phyloP scores from a whole-genome alignment of 2,888 invertebrate species.

The Mylabris sibirica region DNA sequence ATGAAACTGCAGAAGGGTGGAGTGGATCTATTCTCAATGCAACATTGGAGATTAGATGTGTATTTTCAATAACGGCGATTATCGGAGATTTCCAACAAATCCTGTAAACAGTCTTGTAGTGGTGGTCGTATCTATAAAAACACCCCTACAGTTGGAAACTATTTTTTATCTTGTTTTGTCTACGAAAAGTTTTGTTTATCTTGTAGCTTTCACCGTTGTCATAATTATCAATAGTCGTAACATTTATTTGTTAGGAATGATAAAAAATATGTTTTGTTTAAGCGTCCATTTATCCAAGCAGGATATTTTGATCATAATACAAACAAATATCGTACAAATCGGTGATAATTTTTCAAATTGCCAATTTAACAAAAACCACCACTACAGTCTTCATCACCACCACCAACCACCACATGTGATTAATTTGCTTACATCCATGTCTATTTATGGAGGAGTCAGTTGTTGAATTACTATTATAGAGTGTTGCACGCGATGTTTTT shows the following conservation, averaged over 20 bases:
- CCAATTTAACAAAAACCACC: slow-evolving; percentile 6
- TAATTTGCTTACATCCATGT: slow-evolving; percentile 22
- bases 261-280: not conserved
- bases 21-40: not conserved
- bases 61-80: slow-evolving; percentile 13
- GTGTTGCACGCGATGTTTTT: not conserved
- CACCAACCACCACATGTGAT: slow-evolving; percentile 6
- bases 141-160: not conserved
- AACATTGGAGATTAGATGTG: slow-evolving; percentile 8
- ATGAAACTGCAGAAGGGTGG: not conserved
- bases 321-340: slow-evolving; percentile 5
- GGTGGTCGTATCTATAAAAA: not conserved
- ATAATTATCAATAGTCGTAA: not conserved
- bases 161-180: not conserved
- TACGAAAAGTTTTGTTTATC: not conserved
- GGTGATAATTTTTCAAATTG: slow-evolving; percentile 5
- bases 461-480: slow-evolving; percentile 4
- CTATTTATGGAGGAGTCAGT: slow-evolving; percentile 17
- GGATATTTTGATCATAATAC: not conserved
- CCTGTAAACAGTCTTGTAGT: not conserved
- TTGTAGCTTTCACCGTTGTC: not conserved
- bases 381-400: not conserved
- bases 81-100: slow-evolving; percentile 3
- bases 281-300: not conserved
- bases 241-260: not conserved